These are phyloP conservation scores for Meteorus colon DNA, from an alignment of 2,888 invertebrate species.

Conservation along the genomic window DNA sequence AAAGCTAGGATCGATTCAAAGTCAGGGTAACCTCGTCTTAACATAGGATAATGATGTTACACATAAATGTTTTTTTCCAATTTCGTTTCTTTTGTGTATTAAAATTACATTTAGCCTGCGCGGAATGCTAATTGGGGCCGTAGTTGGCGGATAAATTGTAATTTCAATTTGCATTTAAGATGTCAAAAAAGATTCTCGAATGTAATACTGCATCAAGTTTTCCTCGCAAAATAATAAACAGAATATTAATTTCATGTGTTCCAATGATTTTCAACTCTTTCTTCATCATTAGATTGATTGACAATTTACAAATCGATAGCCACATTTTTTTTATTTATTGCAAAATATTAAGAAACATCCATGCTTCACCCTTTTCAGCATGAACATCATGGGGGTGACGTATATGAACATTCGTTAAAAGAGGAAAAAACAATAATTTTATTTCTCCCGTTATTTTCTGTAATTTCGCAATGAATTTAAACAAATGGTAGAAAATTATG, in stretches of 20 bases:
- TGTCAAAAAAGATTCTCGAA: neutral
- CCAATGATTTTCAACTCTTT: too few relatives aligned
- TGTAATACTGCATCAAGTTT: neutral
- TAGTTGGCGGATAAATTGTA: neutral
- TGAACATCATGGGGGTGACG: too few relatives aligned
- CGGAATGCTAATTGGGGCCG: neutral
- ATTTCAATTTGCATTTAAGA: neutral
- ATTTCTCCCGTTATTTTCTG: too few relatives aligned
- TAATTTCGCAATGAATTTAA: too few relatives aligned
- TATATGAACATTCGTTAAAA: too few relatives aligned
- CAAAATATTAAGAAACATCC: too few relatives aligned
- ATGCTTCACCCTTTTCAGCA: too few relatives aligned
- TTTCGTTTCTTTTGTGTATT: neutral
- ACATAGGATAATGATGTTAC: neutral
- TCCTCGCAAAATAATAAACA: neutral
- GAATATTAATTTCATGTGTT: neutral
- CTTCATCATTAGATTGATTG: too few relatives aligned
- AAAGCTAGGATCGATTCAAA: slow-evolving; percentile 28
- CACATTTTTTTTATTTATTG: too few relatives aligned
- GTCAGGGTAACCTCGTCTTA: slow-evolving; percentile 21
- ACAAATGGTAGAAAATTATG: too few relatives aligned
- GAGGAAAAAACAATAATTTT: too few relatives aligned
- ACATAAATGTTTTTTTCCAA: neutral
- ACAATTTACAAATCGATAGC: too few relatives aligned
- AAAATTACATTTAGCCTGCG: neutral